Conservation (phyloP, 2,797 vertebrate species). For the Acropternis orthonyx region DNA sequence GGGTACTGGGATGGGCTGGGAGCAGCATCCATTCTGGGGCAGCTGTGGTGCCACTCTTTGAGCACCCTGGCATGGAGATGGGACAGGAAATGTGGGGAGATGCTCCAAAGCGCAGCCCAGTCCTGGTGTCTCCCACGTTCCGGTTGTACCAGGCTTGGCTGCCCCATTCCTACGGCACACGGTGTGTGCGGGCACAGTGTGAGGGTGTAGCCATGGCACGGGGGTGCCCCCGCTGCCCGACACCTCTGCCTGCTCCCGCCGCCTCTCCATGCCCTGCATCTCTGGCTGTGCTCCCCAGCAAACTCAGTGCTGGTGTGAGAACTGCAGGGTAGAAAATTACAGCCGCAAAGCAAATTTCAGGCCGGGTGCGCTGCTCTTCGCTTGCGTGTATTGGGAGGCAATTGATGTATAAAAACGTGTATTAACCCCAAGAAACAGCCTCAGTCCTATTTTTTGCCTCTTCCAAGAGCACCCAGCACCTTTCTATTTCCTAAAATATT, state of each 20-base stretch:
- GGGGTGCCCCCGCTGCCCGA: not conserved
- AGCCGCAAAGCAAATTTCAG: not conserved
- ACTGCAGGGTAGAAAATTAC: not conserved
- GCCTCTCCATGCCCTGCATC: accelerated
- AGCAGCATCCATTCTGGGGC: accelerated
- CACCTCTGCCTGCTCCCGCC: not conserved
- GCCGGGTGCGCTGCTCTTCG: accelerated
- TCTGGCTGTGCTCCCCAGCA: not conserved
- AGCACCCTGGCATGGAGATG: accelerated
- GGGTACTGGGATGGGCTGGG: not conserved
- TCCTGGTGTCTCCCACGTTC: accelerated
- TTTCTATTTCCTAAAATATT: not conserved
- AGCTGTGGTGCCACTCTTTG: accelerated
- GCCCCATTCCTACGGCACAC: accelerated
- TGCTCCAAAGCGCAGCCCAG: accelerated
- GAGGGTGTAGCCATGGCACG: not conserved
- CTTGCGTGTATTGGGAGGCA: not conserved
- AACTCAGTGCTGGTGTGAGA: not conserved
- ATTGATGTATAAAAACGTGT: not conserved
- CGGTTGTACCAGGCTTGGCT: accelerated
- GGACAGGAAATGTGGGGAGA: accelerated
- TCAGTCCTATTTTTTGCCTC: not conserved
- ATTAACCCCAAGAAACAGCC: not conserved
- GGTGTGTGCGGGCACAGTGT: accelerated
- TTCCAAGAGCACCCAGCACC: not conserved